Evolutionary conservation across 1,140 invertebrate species (phyloP).

Genomic region (Bombus huntii): DNA sequence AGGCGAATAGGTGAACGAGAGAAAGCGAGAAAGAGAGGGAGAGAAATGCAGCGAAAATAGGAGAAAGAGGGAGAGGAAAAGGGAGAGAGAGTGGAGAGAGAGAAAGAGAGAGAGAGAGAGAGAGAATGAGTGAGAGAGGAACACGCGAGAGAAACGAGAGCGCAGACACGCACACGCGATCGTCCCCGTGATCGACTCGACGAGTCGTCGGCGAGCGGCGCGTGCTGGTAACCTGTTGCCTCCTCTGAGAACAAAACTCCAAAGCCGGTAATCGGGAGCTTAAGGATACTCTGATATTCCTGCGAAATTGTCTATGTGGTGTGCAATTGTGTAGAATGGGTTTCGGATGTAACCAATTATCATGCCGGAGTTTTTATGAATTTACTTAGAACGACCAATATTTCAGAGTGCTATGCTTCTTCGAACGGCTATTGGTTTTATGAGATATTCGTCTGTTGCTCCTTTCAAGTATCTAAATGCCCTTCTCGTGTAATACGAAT

Average conservation of each 20-base stretch:
- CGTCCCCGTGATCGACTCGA: slow-evolving; percentile 60
- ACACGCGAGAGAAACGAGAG: slow-evolving; percentile 61
- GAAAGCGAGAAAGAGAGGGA: background rate
- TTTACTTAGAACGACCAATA: background rate
- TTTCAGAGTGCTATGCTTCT: background rate
- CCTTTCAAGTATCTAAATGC: background rate
- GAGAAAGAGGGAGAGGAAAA: background rate
- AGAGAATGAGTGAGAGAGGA: slow-evolving; percentile 40
- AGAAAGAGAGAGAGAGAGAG: background rate
- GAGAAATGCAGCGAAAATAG: background rate
- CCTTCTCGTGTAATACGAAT: background rate
- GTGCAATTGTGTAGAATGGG: slow-evolving; percentile 14
- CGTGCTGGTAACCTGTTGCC: slow-evolving; percentile 71
- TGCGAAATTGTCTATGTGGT: slow-evolving; percentile 27
- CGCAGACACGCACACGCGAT: slow-evolving; percentile 64
- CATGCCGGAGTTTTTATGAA: background rate
- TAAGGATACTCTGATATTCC: slow-evolving; percentile 65
- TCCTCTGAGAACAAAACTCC: slow-evolving; percentile 64
- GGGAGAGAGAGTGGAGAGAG: background rate
- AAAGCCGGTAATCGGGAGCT: slow-evolving; percentile 69
- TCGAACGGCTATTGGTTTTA: background rate
- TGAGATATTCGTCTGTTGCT: background rate
- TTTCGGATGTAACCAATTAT: slow-evolving; percentile 16
- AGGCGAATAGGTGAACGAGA: slow-evolving; percentile 15
- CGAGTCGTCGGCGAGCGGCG: slow-evolving; percentile 58